Base-by-base conservation (phyloP, 2,888 invertebrate species). In the Hypolimnas misippus region DNA sequence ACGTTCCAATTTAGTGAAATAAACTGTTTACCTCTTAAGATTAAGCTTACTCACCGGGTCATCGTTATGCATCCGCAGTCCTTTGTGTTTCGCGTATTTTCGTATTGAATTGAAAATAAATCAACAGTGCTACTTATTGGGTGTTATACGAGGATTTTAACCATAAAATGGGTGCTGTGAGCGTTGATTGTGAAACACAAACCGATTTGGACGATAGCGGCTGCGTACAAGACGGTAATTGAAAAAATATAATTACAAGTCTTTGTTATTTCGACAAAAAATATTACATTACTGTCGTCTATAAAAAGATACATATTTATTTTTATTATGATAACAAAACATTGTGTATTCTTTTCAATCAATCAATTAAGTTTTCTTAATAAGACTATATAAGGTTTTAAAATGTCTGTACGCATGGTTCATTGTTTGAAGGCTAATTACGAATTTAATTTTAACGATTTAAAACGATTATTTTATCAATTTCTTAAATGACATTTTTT, bases 161-260 rank as follows among this genome's bases (percentile, higher is more conserved):
- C 58, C 62, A 63, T 56, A 79, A 77, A 78, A 89, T 89, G 89
- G 83, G 75, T 35, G 76, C 82, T 21, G 57, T 77, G 56, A 73
- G 76, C 60, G 72, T 73, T 31, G 83, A 79, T 58, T 72, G 68
- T 54, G 77, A 73, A 4, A 31, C 63, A 1, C 78, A 77, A 56
- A 74, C 67, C n/a, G 85, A 84, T 10, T 56, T 86, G 25, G 76
- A 86, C 55, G 86, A 86, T 54, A 85, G 85, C 56, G 86, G 86
- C 46, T 82, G 79, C 62, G 78, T 80, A 6, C 78, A 83, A 52
- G 84, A 84, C 53, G 84, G 87, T 87, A 71, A 74, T 78, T 71
- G n/a, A 54, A 50, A 0, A 16, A 3, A 50, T 19, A 2, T 25
- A 17, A 10, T 21, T 2, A 33, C 16, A 19, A 3, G 3, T 16